Evolutionary conservation across 2,888 invertebrate species (phyloP).

Genomic region (Rotaria socialis): DNA sequence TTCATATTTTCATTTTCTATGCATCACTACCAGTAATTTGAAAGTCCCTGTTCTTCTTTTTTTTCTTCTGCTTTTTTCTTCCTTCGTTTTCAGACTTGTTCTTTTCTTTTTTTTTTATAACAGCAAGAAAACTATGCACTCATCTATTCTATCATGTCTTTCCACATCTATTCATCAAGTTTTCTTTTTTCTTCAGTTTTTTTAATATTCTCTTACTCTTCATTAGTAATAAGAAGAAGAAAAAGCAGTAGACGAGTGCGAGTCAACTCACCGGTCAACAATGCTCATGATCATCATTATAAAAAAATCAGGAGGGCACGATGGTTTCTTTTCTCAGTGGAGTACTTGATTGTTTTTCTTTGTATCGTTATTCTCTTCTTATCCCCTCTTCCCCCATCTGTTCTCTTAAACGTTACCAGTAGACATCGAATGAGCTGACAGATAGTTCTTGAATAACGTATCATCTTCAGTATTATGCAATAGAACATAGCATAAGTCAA

Average conservation of each 20-base stretch:
- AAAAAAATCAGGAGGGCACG: background rate
- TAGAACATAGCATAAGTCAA: background rate
- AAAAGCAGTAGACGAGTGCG: background rate
- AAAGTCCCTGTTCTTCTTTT: background rate
- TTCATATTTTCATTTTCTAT: background rate
- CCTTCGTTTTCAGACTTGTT: background rate
- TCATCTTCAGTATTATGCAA: constrained; percentile 4
- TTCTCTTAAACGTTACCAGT: constrained; percentile 11
- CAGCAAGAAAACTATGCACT: background rate
- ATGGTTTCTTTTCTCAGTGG: background rate
- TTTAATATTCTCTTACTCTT: background rate
- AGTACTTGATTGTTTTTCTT: constrained; percentile 1
- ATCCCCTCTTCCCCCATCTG: background rate
- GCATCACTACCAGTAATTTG: background rate
- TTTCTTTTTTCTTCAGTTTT: background rate
- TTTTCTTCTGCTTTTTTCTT: background rate
- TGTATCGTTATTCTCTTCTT: background rate
- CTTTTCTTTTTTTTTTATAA: background rate
- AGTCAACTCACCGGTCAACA: background rate
- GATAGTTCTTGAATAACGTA: background rate
- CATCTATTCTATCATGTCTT: background rate
- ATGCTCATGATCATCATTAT: background rate
- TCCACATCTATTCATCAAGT: background rate
- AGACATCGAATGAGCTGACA: background rate
- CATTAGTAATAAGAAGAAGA: background rate